phyloP scores from a whole-genome alignment of 92 coral and sea anemone genomes.

The Paramuricea clavata region DNA sequence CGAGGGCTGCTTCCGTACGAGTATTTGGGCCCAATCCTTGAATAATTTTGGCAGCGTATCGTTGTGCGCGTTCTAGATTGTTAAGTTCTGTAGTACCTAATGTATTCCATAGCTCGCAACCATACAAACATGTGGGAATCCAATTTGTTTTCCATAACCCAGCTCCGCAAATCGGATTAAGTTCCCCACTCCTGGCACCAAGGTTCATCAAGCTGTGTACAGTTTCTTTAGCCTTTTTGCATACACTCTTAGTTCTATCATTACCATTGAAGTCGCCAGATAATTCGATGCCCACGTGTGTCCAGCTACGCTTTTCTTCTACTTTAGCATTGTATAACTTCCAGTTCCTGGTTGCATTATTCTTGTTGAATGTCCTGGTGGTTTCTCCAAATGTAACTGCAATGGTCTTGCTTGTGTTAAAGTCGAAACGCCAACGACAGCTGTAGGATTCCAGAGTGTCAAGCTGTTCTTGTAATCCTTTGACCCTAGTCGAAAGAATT shows the following conservation, averaged over 20 bases:
- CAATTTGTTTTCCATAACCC: too few species aligned
- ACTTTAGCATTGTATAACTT: neutral
- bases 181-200: too few species aligned
- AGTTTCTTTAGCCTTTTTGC: neutral
- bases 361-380: neutral
- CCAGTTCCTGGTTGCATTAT: constrained; percentile 6
- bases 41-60: too few species aligned
- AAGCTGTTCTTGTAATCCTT: neutral
- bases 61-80: too few species aligned
- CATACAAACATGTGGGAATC: too few species aligned
- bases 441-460: neutral
- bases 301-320: neutral
- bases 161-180: too few species aligned
- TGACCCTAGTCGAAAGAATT: neutral
- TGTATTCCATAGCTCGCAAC: too few species aligned
- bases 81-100: too few species aligned
- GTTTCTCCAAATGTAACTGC: constrained; percentile 13
- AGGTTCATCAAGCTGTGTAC: too few species aligned
- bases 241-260: neutral
- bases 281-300: neutral
- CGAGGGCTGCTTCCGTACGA: too few species aligned
- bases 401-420: neutral
- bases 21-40: too few species aligned
- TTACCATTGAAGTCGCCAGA: constrained; percentile 2
- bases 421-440: neutral